These are phyloP conservation scores for Andricus curvator DNA, from an alignment of 2,888 invertebrate genomes.

Conservation along the genomic window DNA sequence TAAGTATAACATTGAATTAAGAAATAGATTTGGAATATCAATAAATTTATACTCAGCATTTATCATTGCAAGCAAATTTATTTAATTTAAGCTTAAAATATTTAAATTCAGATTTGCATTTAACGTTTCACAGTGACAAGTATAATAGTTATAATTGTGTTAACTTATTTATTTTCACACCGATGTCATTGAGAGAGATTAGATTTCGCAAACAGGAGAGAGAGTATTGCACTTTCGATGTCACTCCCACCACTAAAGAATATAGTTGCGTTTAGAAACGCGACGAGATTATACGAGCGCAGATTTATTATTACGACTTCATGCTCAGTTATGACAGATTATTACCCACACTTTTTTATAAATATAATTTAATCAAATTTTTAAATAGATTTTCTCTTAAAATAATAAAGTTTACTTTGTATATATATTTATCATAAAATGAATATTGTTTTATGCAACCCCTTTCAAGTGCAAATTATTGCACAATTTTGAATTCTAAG, in stretches of 20 bases:
- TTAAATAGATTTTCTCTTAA: too few species aligned
- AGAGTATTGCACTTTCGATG: slow-evolving; percentile 27
- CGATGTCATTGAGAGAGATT: not conserved
- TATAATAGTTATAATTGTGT: not conserved
- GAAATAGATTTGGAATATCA: not conserved
- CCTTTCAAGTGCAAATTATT: too few species aligned
- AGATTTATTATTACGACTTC: slow-evolving; percentile 34
- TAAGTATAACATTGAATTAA: too few species aligned
- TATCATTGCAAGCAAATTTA: not conserved
- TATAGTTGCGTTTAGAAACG: slow-evolving; percentile 25
- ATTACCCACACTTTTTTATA: not conserved
- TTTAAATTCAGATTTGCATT: not conserved
- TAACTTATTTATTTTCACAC: not conserved
- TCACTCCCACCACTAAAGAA: slow-evolving; percentile 9
- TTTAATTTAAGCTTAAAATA: too few species aligned
- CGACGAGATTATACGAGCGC: not conserved
- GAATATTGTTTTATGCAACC: too few species aligned
- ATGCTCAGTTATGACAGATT: slow-evolving; percentile 12
- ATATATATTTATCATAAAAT: too few species aligned
- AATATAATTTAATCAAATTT: not conserved
- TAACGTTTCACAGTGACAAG: not conserved
- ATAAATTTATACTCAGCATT: not conserved
- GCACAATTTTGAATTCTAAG: too few species aligned
- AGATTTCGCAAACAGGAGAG: slow-evolving; percentile 17
- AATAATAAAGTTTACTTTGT: too few species aligned